Evolutionary conservation across 2,888 invertebrate species (phyloP).

Genomic region (Brachyopa scutellaris): DNA sequence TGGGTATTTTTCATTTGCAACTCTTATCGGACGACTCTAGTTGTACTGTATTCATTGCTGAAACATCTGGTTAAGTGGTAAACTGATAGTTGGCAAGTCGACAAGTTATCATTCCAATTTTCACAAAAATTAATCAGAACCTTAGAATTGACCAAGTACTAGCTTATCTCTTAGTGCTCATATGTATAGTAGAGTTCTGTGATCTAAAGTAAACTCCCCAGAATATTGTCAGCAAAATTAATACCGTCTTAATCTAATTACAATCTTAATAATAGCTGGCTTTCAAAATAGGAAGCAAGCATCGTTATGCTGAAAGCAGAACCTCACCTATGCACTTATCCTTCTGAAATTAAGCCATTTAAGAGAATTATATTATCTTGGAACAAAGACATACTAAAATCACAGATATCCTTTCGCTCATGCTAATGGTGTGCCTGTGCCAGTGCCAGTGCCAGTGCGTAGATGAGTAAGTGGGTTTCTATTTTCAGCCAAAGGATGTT

Average conservation of each 20-base stretch:
- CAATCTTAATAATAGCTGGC: constrained; percentile 41
- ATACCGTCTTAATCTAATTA: constrained; percentile 44
- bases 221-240: constrained; percentile 21
- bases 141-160: not conserved
- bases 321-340: constrained; percentile 27
- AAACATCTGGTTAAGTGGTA: no score
- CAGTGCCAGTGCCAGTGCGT: not conserved
- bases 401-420: not conserved
- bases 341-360: constrained; percentile 35
- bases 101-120: not conserved
- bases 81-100: no score
- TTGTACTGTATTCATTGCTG: no score
- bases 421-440: not conserved
- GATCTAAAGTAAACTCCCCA: no score
- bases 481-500: constrained; percentile 28
- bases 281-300: not conserved
- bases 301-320: not conserved
- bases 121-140: not conserved
- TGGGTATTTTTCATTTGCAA: no score
- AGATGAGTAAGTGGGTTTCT: constrained; percentile 20
- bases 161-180: not conserved
- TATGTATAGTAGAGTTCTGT: no score
- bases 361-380: constrained; percentile 18
- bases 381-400: constrained; percentile 42
- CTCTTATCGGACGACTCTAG: no score